Evolutionary conservation across 2,888 invertebrate species (phyloP), one percentile per base, ranked within the genome.

Genomic region (Petrolisthes cinctipes): DNA sequence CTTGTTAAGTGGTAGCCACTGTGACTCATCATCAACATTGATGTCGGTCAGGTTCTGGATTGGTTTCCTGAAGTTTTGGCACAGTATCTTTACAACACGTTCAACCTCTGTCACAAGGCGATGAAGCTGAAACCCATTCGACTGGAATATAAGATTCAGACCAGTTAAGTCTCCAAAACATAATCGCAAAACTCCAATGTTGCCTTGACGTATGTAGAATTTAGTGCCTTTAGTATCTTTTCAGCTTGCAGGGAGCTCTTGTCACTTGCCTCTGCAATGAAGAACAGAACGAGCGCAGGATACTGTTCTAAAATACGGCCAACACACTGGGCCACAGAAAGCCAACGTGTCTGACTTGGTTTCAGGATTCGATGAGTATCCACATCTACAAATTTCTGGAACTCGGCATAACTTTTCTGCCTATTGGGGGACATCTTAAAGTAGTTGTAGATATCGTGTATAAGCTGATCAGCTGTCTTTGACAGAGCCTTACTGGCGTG

Each of bases 401-500:
- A 82, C 71, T 82, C 82, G 71, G 61, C 51, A 17, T 82, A 82
- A 53, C 71, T 71, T 82, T 82, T 82, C 71, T 71, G 68, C 54
- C 37, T 71, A n/a, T 71, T 71, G 82, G 68, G 82, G 71, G 71
- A 71, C 82, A 82, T 82, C 82, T 82, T 82, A 54, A 71, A 82
- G 82, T 82, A 82, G 51, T 82, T 68, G 51, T 82, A 82, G 71
- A 82, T 54, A 82, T 71, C 71, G 82, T 82, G 82, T 71, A 82
- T 51, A 68, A 82, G 82, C 53, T 71, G 82, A 82, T 82, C 82
- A 82, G 68, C 82, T 82, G 53, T 82, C 71, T 82, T 71, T 71
- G 82, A 82, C 51, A 71, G 71, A 83, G 75, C 76, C 83, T 84
- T 84, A 84, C 84, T 75, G 66, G 84, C 66, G 51, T 84, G 84